Conservation (phyloP, 2,113 vertebrate species). For the Gasterosteus aculeatus region DNA sequence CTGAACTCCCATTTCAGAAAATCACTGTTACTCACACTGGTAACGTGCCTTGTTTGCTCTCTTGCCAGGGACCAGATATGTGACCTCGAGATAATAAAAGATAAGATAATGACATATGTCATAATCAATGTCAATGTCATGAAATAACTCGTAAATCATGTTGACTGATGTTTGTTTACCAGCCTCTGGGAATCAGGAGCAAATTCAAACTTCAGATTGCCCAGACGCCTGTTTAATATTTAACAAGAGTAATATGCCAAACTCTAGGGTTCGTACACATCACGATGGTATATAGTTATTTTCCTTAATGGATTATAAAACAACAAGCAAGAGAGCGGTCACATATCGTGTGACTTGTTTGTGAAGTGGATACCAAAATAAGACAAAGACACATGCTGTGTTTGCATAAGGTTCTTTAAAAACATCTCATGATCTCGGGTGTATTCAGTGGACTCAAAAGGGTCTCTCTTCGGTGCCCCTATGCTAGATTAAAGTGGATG, state of each 20-base stretch:
- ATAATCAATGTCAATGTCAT: background rate
- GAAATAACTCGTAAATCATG: background rate
- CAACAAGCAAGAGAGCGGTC: background rate
- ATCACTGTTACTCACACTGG: background rate
- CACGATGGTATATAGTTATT: background rate
- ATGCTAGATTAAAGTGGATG: background rate
- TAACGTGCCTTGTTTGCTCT: background rate
- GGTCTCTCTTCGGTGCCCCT: background rate
- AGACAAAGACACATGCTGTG: background rate
- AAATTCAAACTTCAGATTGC: background rate
- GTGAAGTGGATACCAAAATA: background rate
- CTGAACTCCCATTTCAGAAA: background rate
- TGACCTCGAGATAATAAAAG: background rate
- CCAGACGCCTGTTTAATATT: too few relatives aligned
- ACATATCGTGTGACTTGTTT: background rate
- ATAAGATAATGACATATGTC: background rate
- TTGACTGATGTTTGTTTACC: background rate
- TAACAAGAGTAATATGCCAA: background rate
- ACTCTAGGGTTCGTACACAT: background rate
- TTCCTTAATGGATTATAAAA: background rate
- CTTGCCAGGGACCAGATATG: background rate
- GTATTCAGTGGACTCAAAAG: background rate
- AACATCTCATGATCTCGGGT: slow-evolving; percentile 15
- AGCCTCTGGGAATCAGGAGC: background rate
- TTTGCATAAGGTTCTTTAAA: background rate